These are phyloP conservation scores for Galaxias olidus DNA, from an alignment of 2,797 vertebrate genomes.

Conservation along the genomic window DNA sequence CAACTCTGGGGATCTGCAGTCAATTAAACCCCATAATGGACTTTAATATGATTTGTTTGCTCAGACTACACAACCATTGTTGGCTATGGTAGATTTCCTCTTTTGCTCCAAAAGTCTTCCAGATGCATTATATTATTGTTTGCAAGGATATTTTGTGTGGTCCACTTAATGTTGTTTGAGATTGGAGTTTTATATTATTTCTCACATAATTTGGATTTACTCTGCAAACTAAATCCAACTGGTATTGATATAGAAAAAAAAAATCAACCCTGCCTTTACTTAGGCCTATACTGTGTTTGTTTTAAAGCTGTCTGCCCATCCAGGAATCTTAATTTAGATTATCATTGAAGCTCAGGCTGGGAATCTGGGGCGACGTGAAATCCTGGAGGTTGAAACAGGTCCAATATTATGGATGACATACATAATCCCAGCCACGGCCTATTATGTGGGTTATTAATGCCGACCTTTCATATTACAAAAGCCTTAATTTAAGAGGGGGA, in stretches of 20 bases:
- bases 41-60: constrained; percentile 60
- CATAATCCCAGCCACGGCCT: constrained; percentile 43
- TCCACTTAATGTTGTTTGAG: too few species aligned
- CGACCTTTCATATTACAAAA: constrained; percentile 36
- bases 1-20: constrained; percentile 44
- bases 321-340: constrained; percentile 61
- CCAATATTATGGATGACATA: constrained; percentile 38
- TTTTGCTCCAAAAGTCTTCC: too few species aligned
- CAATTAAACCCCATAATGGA: constrained; percentile 47
- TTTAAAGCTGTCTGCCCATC: constrained; percentile 27
- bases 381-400: constrained; percentile 36
- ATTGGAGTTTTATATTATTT: too few species aligned
- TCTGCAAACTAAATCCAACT: too few species aligned
- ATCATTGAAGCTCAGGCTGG: constrained; percentile 43
- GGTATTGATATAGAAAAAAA: too few species aligned
- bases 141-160: too few species aligned
- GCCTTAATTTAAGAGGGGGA: neutral
- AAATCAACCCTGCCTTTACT: constrained; percentile 7
- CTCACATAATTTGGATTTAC: too few species aligned
- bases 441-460: constrained; percentile 25
- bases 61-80: constrained; percentile 25
- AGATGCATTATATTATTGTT: too few species aligned
- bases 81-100: constrained; percentile 28
- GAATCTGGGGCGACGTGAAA: constrained; percentile 63
- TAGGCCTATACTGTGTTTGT: constrained; percentile 33